Evolutionary conservation across 2,888 invertebrate genomes (phyloP), one percentile per base, ranked within the genome.

Genomic region (Acanthoscelides obtectus): DNA sequence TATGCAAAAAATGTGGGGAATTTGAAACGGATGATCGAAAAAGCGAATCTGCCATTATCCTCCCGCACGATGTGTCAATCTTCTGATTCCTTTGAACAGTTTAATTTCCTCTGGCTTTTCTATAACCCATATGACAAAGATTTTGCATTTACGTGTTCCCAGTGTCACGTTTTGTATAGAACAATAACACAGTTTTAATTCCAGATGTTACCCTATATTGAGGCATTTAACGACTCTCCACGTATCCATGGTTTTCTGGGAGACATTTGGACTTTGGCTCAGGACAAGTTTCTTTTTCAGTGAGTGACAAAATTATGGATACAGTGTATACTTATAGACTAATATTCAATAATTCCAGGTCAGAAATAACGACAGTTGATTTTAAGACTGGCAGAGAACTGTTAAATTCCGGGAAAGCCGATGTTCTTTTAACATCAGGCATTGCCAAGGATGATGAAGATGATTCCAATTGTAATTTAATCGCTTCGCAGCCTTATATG

Each of bases 401-500:
- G 22, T 78, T 83, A 22, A 77, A 79, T 67, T 72, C 77, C 6
- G 80, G 81, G 22, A 64, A 78, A 72, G 81, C 80, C 0, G 84
- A 85, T 74, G 76, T 85, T 65, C 79, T 82, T 79, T 72, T 85
- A 67, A 82, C 80, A 20, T 81, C 82, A 17, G 81, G 78, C 0
- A 81, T 84, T 65, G 76, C 77, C 6, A 80, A 6, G 45, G 17
- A 45, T 45, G 45, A 6, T 5, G 25, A 25, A 12, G 45, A 45
- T 17, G 45, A 4, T 1, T 45, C 45, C 3, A 4, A 45, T 45
- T 17, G 12, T 12, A 81, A 81, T 68, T 76, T 82, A 4, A 72
- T 75, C 70, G 82, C 81, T 77, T 81, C 83, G 0, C 84, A 85
- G 72, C 84, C 84, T 2, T 84, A 83, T 76, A 79, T 84, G 69